Evolutionary conservation across 92 coral and sea anemone genomes (phyloP).

Genomic region (Parazoanthus atlanticus): DNA sequence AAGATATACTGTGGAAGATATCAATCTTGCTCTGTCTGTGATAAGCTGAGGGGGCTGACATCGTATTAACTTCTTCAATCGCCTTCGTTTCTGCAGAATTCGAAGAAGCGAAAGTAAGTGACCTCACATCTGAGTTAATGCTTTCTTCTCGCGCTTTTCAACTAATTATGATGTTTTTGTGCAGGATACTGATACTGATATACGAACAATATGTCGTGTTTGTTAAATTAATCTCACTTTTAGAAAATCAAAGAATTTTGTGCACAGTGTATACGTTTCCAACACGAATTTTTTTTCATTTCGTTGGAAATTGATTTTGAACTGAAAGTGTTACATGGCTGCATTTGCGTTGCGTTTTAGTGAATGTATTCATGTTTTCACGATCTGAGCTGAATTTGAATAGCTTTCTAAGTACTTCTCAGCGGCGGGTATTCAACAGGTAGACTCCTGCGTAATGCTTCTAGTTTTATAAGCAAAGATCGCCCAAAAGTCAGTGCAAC

Average conservation of each 20-base stretch:
- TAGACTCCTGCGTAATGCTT: background rate
- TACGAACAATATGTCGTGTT: constrained; percentile 9
- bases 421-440: background rate
- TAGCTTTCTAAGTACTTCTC: background rate
- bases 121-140: background rate
- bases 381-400: too few relatives aligned
- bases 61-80: background rate
- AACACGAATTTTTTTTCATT: background rate
- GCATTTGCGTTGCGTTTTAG: background rate
- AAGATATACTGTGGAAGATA: constrained; percentile 3
- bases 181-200: constrained; percentile 18
- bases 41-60: background rate
- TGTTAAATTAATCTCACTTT: constrained; percentile 11
- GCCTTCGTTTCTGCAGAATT: background rate
- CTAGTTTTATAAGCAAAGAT: background rate
- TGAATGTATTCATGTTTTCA: background rate
- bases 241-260: background rate
- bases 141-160: constrained; percentile 18
- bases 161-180: constrained; percentile 33
- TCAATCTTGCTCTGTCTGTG: background rate
- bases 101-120: constrained; percentile 37
- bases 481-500: background rate
- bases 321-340: background rate
- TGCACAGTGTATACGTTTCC: too few relatives aligned
- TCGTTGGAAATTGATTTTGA: background rate